These are phyloP conservation scores for Enteromius thamalakanensis DNA, from an alignment of 2,797 vertebrate species.

Conservation along the genomic window DNA sequence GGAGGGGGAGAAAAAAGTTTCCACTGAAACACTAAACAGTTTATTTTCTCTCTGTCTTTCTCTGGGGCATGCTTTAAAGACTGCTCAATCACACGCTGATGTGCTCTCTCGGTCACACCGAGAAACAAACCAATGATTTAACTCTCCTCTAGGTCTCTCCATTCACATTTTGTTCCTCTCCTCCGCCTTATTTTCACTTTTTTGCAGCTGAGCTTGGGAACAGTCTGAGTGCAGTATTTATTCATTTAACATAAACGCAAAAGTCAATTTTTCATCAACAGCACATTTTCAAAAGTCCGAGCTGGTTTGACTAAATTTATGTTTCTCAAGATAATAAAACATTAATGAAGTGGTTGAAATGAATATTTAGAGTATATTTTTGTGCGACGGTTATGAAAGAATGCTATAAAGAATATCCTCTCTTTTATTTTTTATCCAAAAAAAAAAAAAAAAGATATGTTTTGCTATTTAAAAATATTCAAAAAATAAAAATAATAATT, in stretches of 20 bases:
- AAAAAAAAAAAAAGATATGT: too few species aligned
- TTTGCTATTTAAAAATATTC: too few species aligned
- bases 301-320: not conserved
- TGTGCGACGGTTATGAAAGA: not conserved
- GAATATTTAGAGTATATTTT: not conserved
- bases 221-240: not conserved
- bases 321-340: not conserved
- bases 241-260: conserved; percentile 31
- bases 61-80: conserved; percentile 57
- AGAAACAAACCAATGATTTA: conserved; percentile 51
- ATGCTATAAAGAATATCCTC: not conserved
- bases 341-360: not conserved
- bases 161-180: conserved; percentile 44
- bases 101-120: conserved; percentile 50
- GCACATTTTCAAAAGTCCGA: not conserved
- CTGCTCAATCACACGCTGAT: conserved; percentile 58
- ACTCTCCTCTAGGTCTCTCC: conserved; percentile 44
- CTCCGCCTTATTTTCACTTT: conserved; percentile 18
- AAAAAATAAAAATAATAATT: too few species aligned
- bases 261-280: not conserved
- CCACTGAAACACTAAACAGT: conserved; percentile 66
- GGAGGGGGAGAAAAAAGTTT: conserved; percentile 50
- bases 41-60: conserved; percentile 64
- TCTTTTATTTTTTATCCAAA: not conserved
- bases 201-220: conserved; percentile 3